Percentiles rank a stretch among this genome's conserved stretches.
Evolutionary conservation across 2,888 invertebrate genomes (phyloP).

Genomic region (Hirtodrosophila duncani): DNA sequence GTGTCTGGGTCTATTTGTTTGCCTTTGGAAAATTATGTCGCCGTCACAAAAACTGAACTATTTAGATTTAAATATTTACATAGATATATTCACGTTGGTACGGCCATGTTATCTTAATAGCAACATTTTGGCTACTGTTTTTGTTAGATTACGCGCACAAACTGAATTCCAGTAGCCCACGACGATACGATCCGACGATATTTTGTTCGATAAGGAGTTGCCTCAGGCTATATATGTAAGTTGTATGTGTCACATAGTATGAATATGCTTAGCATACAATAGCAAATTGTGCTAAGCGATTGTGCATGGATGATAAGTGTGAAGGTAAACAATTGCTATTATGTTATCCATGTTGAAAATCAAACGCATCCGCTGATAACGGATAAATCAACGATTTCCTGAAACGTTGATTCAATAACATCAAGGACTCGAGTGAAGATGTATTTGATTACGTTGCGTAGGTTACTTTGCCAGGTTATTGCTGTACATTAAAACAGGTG

Average conservation of each 20-base stretch:
- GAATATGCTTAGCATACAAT: too few species aligned
- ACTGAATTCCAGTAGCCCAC: constrained; percentile 59
- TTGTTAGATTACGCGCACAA: constrained; percentile 44
- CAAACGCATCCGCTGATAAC: too few species aligned
- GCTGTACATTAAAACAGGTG: too few species aligned
- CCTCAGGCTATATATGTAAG: constrained; percentile 3
- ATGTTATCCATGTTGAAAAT: too few species aligned
- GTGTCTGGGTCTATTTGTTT: constrained; percentile 20
- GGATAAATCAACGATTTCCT: too few species aligned
- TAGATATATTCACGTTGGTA: constrained; percentile 37
- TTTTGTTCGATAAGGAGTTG: constrained; percentile 41
- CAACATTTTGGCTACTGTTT: constrained; percentile 59
- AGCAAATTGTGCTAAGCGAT: too few species aligned
- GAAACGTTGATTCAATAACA: too few species aligned
- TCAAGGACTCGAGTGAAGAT: too few species aligned
- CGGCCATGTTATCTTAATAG: constrained; percentile 45
- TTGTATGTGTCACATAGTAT: constrained; percentile 4
- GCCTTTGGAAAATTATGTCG: constrained; percentile 38
- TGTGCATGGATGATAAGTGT: too few species aligned
- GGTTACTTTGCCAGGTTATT: too few species aligned
- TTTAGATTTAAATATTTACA: constrained; percentile 67
- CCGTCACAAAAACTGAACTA: constrained; percentile 18
- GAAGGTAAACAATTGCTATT: too few species aligned
- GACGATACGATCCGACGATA: constrained; percentile 27
- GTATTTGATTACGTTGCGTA: too few species aligned